These are phyloP conservation scores for Coboldia fuscipes DNA, from an alignment of 1,140 invertebrate species.

Conservation along the genomic window DNA sequence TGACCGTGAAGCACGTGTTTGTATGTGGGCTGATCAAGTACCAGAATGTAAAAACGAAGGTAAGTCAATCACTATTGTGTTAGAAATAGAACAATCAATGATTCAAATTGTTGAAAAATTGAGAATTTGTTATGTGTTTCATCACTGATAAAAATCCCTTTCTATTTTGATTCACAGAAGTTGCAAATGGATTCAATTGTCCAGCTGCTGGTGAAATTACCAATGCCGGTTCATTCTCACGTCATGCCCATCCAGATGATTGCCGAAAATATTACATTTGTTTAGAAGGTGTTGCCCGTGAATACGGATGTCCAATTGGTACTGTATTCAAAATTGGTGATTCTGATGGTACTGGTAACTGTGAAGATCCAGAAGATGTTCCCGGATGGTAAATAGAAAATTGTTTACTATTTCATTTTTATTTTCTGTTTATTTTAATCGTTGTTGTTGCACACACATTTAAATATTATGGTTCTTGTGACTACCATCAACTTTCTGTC, in stretches of 20 bases:
- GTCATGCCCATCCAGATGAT: conserved; percentile 85
- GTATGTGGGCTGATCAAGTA: conserved; percentile 88
- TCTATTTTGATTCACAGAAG: conserved; percentile 40
- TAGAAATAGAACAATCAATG: no score
- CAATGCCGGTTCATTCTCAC: conserved; percentile 71
- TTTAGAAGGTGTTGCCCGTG: conserved; percentile 66
- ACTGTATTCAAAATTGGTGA: conserved; percentile 90
- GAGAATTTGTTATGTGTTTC: no score
- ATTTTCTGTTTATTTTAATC: conserved; percentile 7
- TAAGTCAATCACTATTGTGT: conserved; percentile 20
- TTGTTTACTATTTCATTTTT: conserved; percentile 3
- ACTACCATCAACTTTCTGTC: not conserved
- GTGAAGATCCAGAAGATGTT: conserved; percentile 83
- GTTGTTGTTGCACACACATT: not conserved
- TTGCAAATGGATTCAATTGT: conserved; percentile 72
- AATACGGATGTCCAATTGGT: conserved; percentile 87
- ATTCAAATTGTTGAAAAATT: no score
- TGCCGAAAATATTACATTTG: conserved; percentile 92
- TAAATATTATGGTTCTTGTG: no score
- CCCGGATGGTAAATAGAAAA: conserved; percentile 65
- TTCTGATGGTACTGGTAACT: conserved; percentile 69
- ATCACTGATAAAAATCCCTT: no score
- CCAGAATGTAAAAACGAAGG: conserved; percentile 75
- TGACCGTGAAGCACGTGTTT: conserved; percentile 75
- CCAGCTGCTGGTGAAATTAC: conserved; percentile 58